phyloP scores from a whole-genome alignment of 2,797 vertebrate genomes.

The Moxostoma hubbsi region DNA sequence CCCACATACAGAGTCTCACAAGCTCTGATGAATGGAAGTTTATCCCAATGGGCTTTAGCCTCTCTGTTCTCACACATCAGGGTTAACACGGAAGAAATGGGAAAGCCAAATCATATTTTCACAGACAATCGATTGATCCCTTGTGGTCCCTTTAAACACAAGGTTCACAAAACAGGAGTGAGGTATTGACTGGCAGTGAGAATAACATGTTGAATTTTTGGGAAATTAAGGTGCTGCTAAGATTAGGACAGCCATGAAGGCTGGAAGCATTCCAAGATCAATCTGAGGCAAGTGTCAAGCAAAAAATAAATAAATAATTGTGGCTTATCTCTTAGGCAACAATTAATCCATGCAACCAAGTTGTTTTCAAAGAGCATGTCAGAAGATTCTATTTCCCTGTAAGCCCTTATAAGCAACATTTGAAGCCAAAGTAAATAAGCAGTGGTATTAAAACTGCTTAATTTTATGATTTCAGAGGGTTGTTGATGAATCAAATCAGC shows the following conservation, averaged over 20 bases:
- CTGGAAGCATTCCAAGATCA: slow-evolving; percentile 68
- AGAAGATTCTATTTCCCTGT: slow-evolving; percentile 15
- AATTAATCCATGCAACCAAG: slow-evolving; percentile 64
- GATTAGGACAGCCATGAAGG: slow-evolving; percentile 57
- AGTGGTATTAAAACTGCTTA: slow-evolving; percentile 52
- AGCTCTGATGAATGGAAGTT: slow-evolving; percentile 46
- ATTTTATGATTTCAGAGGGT: slow-evolving; percentile 61
- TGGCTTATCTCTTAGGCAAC: slow-evolving; percentile 72
- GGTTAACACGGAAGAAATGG: slow-evolving; percentile 68
- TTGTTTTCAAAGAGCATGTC: slow-evolving; percentile 56
- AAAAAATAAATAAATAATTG: slow-evolving; percentile 59
- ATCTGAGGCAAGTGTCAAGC: slow-evolving; percentile 54
- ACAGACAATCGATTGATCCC: slow-evolving; percentile 69
- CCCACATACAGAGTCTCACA: slow-evolving; percentile 3
- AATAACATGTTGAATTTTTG: slow-evolving; percentile 69
- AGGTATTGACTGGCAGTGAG: slow-evolving; percentile 73
- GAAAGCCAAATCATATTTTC: slow-evolving; percentile 71
- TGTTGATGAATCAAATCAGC: slow-evolving; percentile 56
- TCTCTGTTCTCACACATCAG: slow-evolving; percentile 51
- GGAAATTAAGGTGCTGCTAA: slow-evolving; percentile 53
- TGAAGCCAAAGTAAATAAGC: slow-evolving; percentile 43
- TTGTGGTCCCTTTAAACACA: slow-evolving; percentile 62
- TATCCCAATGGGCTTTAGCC: slow-evolving; percentile 32
- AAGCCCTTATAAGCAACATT: slow-evolving; percentile 36
- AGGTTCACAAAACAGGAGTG: slow-evolving; percentile 64